Base-by-base conservation (phyloP, 2,888 invertebrate genomes). In the Tetragnatha montana region DNA sequence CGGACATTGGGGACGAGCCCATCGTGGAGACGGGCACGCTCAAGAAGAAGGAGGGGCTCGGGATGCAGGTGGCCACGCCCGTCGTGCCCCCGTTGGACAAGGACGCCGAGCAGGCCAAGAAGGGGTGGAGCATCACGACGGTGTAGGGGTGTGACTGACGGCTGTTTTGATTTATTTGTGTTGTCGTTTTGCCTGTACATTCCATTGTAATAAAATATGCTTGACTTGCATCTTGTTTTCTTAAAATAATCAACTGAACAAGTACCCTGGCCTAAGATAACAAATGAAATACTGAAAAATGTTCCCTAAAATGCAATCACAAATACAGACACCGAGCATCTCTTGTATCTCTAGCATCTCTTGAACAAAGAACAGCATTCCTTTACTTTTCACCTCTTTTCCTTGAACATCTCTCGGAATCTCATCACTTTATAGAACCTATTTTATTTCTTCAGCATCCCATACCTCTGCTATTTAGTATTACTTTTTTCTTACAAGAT, bases 81-180 rank as follows among this genome's bases (percentile, higher is more conserved):
- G 81, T 89, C 8, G 89, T 89, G n/a, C 89, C 89, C 17, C 14
- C 80, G 0, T 19, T 84, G 14, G 89, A 85, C 10, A 89, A 89
- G 21, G 89, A 89, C 71, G 50, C 75, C 6, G 76, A 76, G 68
- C 78, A 85, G 71, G 69, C 80, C 51, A 90, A 90, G 76, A 90
- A 90, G 71, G 90, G 90, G 14, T 90, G 90, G 90, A 90, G 90
- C 51, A 90, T 90, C 17, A 90, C 90, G n/a, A 90, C 90, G 60
- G 90, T 90, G 60, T 90, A 87, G 68, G 71, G 76, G 49, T 70
- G 47, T 70, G 79, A 35, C 4, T 14, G n/a, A 73, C 73, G 19
- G 73, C 12, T 73, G 22, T 75, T 12, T 75, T 75, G 12, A 10
- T 69, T 22, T 79, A n/a, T 49, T 69, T 49, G 73, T 19, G 14